phyloP scores from a whole-genome alignment of 2,797 vertebrate genomes.

The Arnoldichthys spilopterus region DNA sequence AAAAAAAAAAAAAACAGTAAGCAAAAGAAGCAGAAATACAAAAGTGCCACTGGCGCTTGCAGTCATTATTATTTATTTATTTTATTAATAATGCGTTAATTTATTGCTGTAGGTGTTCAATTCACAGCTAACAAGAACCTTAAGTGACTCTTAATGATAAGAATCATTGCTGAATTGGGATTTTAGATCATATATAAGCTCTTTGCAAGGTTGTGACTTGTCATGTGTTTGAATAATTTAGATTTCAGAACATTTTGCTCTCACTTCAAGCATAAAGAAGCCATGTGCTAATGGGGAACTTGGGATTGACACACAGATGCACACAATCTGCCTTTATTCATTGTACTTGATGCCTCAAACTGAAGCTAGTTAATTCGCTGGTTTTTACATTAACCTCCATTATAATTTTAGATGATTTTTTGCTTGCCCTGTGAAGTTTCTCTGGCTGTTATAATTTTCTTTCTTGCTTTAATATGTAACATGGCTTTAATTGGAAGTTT shows the following conservation, averaged over 20 bases:
- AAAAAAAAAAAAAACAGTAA: background rate
- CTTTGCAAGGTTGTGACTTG: background rate
- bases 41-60: background rate
- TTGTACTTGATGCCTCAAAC: constrained; percentile 42
- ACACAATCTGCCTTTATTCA: constrained; percentile 40
- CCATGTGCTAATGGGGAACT: constrained; percentile 28
- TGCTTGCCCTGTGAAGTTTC: no score
- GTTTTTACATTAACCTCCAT: background rate
- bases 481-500: no score
- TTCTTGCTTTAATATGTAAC: no score
- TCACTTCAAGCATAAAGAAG: background rate
- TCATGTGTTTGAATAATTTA: background rate
- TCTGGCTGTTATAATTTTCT: no score
- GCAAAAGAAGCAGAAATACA: background rate
- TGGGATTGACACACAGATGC: constrained; percentile 40
- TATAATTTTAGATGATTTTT: no score
- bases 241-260: background rate
- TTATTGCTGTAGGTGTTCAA: background rate
- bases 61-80: no score
- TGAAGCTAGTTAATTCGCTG: constrained; percentile 18
- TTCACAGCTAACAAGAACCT: background rate
- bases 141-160: background rate
- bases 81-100: no score
- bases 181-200: constrained; percentile 6
- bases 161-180: background rate